These are phyloP conservation scores for Hypomesus transpacificus DNA, from an alignment of 2,113 vertebrate species.

Conservation along the genomic window DNA sequence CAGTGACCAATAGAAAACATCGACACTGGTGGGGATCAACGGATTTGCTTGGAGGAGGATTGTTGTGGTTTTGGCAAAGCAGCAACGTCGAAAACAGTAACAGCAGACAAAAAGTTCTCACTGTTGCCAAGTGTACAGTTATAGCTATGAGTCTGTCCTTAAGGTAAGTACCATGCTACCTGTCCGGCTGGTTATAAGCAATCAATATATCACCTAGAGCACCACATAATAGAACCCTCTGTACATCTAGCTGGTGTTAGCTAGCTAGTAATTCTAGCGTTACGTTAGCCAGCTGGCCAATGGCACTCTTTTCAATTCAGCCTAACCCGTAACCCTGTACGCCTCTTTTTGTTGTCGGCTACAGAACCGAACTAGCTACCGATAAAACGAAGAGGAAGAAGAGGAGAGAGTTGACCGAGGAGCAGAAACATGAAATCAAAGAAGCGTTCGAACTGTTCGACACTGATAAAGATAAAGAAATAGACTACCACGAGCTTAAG, in stretches of 20 bases:
- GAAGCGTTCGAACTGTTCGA: conserved; percentile 97
- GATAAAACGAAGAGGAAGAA: conserved; percentile 89
- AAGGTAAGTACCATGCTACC: conserved; percentile 45
- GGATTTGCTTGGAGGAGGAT: conserved; percentile 19
- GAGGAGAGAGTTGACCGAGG: conserved; percentile 86
- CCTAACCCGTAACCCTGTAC: no score
- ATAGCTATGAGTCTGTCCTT: conserved; percentile 61
- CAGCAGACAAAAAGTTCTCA: neutral
- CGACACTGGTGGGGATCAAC: conserved; percentile 40
- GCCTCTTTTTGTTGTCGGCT: neutral
- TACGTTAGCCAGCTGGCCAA: no score
- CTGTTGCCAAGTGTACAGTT: neutral
- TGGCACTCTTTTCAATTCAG: no score
- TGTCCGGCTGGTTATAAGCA: neutral
- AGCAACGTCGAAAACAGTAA: neutral
- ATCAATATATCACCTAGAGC: neutral
- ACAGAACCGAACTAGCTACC: conserved; percentile 77
- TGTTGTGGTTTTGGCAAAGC: conserved; percentile 5
- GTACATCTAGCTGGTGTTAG: neutral
- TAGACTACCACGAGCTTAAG: conserved; percentile 96
- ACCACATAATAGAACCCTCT: no score
- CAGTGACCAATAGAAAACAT: conserved; percentile 40
- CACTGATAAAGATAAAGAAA: conserved; percentile 91
- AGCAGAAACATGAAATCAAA: conserved; percentile 95
- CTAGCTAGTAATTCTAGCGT: neutral